phyloP scores from a whole-genome alignment of 2,113 vertebrate species.

The Oostethus manadensis region DNA sequence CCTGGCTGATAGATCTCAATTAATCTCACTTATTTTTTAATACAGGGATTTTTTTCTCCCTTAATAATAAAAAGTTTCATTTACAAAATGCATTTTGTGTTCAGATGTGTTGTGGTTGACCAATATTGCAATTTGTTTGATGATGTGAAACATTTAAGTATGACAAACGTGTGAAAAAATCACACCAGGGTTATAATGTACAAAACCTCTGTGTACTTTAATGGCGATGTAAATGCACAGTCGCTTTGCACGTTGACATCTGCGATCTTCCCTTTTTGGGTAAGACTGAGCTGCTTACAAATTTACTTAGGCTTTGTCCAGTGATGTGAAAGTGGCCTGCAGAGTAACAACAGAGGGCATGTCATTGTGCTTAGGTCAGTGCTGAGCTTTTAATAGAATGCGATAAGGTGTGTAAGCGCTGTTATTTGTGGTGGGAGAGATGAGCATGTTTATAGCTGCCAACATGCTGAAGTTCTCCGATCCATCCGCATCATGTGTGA shows the following conservation, averaged over 20 bases:
- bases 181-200: no score
- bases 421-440: constrained; percentile 32
- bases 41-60: no score
- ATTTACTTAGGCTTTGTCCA: constrained; percentile 6
- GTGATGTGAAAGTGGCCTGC: constrained; percentile 15
- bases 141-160: no score
- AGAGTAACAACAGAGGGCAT: constrained; percentile 20
- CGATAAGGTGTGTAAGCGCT: constrained; percentile 36
- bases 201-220: neutral
- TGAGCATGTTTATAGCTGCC: constrained; percentile 34
- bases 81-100: no score
- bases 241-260: neutral
- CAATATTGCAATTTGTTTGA: no score
- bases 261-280: constrained; percentile 20
- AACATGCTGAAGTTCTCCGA: constrained; percentile 5
- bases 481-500: constrained; percentile 11
- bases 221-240: neutral
- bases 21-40: no score
- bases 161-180: no score
- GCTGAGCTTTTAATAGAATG: constrained; percentile 27
- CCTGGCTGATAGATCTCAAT: no score
- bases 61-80: no score
- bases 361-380: constrained; percentile 36
- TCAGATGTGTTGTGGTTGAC: no score
- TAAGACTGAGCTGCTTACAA: constrained; percentile 17